Evolutionary conservation across 2,113 vertebrate genomes (phyloP).

Genomic region (Melanerpes aurifrons): DNA sequence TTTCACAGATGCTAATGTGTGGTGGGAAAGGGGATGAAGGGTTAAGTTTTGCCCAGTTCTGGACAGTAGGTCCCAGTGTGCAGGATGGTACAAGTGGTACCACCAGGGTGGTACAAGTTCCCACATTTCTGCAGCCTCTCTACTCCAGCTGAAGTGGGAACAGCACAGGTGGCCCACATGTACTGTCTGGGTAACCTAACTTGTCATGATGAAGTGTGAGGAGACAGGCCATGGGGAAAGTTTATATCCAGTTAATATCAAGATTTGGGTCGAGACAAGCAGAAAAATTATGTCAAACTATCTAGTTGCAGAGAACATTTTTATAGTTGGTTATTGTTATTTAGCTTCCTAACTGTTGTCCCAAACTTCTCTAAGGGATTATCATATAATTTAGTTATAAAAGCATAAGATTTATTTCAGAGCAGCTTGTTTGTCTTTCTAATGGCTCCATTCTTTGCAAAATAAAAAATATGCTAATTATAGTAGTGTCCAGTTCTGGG

Average conservation of each 20-base stretch:
- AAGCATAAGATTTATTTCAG: background rate
- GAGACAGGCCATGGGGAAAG: background rate
- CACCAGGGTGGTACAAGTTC: background rate
- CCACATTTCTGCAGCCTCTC: background rate
- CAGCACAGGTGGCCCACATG: background rate
- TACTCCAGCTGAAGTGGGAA: background rate
- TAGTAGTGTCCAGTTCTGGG: too few relatives aligned
- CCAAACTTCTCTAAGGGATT: background rate
- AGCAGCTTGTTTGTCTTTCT: background rate
- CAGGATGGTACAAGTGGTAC: background rate
- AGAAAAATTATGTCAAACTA: background rate
- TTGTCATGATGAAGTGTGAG: background rate
- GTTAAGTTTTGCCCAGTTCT: background rate
- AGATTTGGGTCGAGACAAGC: background rate
- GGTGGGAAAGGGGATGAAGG: background rate
- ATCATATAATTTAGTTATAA: background rate
- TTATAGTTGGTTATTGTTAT: background rate
- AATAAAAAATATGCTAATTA: background rate
- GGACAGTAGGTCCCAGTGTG: rapidly evolving
- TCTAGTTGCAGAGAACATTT: background rate
- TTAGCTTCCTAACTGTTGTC: background rate
- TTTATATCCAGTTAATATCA: background rate
- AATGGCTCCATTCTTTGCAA: background rate
- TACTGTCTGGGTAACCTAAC: background rate
- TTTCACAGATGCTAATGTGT: rapidly evolving